Evolutionary conservation across 2,113 vertebrate species (phyloP).

Genomic region (Larimichthys polyactis): DNA sequence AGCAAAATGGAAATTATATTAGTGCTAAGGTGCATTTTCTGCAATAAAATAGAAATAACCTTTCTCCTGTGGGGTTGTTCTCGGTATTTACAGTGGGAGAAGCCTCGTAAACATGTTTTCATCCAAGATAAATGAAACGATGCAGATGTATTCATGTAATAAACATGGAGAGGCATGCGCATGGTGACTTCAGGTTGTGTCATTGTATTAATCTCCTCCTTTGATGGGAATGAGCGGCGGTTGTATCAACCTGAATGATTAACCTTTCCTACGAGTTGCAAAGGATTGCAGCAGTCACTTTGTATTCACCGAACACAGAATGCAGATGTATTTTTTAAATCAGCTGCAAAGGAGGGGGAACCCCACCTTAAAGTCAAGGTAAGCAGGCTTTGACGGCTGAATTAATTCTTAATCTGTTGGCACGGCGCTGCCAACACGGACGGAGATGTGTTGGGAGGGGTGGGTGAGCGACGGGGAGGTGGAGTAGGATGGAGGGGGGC

Average conservation of each 20-base stretch:
- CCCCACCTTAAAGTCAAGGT: conserved; percentile 75
- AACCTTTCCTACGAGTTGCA: conserved; percentile 43
- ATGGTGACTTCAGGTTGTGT: conserved; percentile 38
- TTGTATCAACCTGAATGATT: conserved; percentile 47
- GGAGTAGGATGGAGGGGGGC: conserved; percentile 21
- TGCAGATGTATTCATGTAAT: conserved; percentile 38
- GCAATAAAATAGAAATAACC: too few species aligned
- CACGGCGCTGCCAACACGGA: conserved; percentile 49
- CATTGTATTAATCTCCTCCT: conserved; percentile 7
- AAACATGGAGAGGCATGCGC: conserved; percentile 12
- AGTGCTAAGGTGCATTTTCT: conserved; percentile 17
- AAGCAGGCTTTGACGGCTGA: conserved; percentile 70
- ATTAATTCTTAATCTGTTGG: conserved; percentile 77
- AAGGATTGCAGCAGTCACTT: conserved; percentile 47
- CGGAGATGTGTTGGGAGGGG: conserved; percentile 41
- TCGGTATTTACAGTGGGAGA: conserved; percentile 4
- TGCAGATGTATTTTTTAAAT: conserved; percentile 66
- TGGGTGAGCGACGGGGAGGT: conserved; percentile 13
- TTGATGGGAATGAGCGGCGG: conserved; percentile 23
- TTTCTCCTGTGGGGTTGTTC: neutral
- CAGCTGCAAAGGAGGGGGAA: conserved; percentile 44
- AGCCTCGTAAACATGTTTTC: conserved; percentile 38
- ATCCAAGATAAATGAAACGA: conserved; percentile 32
- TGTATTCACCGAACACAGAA: conserved; percentile 48
- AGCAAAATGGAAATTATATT: neutral